Conservation (phyloP, 2,888 invertebrate species). For the Protophormia terraenovae region DNA sequence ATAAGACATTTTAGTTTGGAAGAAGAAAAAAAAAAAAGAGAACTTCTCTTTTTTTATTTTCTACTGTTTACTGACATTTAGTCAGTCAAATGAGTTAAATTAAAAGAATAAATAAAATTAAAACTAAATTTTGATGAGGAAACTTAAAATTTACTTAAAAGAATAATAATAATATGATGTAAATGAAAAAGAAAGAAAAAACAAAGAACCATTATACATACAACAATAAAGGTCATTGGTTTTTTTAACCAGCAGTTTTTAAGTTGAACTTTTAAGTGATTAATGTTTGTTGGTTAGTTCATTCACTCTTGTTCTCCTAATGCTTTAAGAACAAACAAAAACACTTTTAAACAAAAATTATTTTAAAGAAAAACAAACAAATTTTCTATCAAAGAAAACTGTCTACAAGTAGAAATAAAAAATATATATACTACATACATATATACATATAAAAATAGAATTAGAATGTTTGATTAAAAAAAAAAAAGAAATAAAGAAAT, state of each 20-base stretch:
- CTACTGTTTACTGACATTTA: background rate
- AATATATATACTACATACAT: too few relatives aligned
- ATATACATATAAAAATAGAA: constrained; percentile 14
- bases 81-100: background rate
- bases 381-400: background rate
- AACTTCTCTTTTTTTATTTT: constrained; percentile 17
- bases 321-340: background rate
- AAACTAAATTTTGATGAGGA: background rate
- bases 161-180: background rate
- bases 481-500: background rate
- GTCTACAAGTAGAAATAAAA: background rate
- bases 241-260: constrained; percentile 26
- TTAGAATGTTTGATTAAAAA: constrained; percentile 51
- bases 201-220: background rate
- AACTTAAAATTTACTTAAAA: background rate
- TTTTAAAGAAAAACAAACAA: constrained; percentile 3
- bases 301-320: background rate
- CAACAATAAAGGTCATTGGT: constrained; percentile 13
- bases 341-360: background rate
- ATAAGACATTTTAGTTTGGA: constrained; percentile 41
- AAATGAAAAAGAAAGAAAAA: background rate
- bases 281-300: too few relatives aligned
- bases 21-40: constrained; percentile 7
- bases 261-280: constrained; percentile 16
- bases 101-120: background rate